Evolutionary conservation across 2,888 invertebrate species (phyloP), one percentile per base, ranked within the genome.

Genomic region (Cyrtodaria siliqua): DNA sequence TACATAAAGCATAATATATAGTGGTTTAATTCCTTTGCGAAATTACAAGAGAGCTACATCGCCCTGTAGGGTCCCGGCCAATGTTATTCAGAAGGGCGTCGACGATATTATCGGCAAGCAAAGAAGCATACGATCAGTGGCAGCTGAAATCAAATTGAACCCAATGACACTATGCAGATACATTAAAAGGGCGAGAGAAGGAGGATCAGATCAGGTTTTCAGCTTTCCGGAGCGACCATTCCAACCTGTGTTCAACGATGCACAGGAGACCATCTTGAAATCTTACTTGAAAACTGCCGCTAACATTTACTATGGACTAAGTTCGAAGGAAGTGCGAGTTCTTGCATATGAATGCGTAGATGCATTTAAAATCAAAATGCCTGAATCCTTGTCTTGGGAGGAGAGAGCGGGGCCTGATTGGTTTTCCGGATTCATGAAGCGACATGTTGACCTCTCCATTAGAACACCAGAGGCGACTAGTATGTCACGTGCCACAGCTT

Each of bases 331-430:
- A 26, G 73, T 73, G 2, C 16, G 69, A 16, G 18, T 64, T 2
- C 38, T 74, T 4, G 74, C 79, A 6, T 79, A 70, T 29, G 70
- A 75, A 68, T 71, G 64, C 55, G 66, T 59, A 2, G 26, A 42
- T 9, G 55, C 44, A 1, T 73, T 63, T 71, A 56, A n/a, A 9
- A 29, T 75, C n/a, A 23, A 27, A 44, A 68, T 75, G 60, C 71
- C 79, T 2, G 50, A 60, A 16, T 63, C 60, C 0, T 68, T 67
- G 71, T 23, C 9, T 0, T 4, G 40, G 20, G 53, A 72, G 14
- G 23, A 61, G 55, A 47, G n/a, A 23, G 66, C 72, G 0, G 64
- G 60, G 12, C 42, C 56, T 23, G 73, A 62, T 40, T 73, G 61
- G 67, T 60, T 71, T 8, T 59, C 72, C 6, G 40, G 23, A 0